Evolutionary conservation across 2,113 vertebrate genomes (phyloP).

Genomic region (Corvus moneduloides): DNA sequence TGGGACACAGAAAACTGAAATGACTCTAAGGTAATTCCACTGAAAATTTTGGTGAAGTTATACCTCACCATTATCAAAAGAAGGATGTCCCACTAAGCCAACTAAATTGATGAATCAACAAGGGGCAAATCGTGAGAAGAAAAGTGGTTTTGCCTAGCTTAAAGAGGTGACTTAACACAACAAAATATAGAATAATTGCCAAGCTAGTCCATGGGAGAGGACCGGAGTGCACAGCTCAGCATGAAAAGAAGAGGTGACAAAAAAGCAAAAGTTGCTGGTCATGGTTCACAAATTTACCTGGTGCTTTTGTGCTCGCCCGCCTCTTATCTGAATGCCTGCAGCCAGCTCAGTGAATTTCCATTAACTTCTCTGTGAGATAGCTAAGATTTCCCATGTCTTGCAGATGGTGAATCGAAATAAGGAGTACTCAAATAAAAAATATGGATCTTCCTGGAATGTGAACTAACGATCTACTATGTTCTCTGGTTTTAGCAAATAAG

Average conservation of each 20-base stretch:
- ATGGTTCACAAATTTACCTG: background rate
- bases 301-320: background rate
- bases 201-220: background rate
- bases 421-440: background rate
- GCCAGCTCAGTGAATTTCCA: background rate
- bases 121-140: background rate
- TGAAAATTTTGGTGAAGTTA: background rate
- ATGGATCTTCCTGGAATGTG: background rate
- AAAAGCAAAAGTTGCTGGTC: background rate
- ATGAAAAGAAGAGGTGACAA: background rate
- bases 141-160: background rate
- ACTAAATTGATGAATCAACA: background rate
- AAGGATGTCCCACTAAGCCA: background rate
- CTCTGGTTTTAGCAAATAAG: background rate
- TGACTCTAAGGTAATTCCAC: background rate
- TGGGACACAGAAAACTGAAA: background rate
- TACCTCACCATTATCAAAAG: background rate
- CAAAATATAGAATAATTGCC: background rate
- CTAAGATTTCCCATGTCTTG: background rate
- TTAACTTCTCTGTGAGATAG: background rate
- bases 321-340: background rate
- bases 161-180: background rate
- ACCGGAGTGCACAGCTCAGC: background rate
- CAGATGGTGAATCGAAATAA: background rate
- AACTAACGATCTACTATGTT: background rate